Conservation (phyloP, 2,113 vertebrate genomes). For the Anolis carolinensis region DNA sequence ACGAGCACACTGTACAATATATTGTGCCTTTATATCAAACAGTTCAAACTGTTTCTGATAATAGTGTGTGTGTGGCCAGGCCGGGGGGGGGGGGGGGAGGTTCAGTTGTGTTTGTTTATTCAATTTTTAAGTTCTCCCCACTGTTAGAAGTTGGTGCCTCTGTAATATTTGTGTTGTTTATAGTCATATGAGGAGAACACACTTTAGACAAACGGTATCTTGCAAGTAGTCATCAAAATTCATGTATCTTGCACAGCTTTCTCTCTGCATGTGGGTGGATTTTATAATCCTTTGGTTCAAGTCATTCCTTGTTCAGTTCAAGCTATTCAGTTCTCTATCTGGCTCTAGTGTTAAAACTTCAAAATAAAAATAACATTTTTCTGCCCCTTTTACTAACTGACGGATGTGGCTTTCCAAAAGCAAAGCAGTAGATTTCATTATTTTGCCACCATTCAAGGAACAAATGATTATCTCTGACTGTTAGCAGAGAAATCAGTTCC, state of each 20-base stretch:
- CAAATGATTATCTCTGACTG: background rate
- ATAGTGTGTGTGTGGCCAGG: no score
- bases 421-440: background rate
- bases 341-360: background rate
- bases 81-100: no score
- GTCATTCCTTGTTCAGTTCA: background rate
- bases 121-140: no score
- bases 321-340: background rate
- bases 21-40: no score
- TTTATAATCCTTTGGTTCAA: background rate
- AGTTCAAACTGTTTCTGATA: no score
- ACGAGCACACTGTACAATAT: no score
- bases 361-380: background rate
- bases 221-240: background rate
- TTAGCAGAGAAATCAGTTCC: background rate
- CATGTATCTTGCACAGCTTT: background rate
- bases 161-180: no score
- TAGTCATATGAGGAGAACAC: no score
- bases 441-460: background rate
- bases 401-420: background rate
- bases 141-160: no score
- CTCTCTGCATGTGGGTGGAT: background rate
- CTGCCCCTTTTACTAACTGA: background rate
- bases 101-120: no score
- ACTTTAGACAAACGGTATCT: background rate